Conservation (phyloP, 1,140 invertebrate genomes). For the Hetaerina americana region DNA sequence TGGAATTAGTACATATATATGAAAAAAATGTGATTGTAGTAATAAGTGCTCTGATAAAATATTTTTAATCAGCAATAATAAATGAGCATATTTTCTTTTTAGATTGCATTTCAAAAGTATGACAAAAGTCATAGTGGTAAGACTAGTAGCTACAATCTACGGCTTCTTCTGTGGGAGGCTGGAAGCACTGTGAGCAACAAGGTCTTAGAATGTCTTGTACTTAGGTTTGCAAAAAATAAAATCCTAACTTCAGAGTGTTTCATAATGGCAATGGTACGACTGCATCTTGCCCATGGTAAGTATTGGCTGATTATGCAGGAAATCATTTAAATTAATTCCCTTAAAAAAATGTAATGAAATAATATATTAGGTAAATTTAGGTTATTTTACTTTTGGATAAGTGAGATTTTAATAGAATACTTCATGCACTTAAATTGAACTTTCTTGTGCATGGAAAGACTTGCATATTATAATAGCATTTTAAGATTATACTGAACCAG, state of each 20-base stretch:
- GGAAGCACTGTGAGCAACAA: constrained; percentile 58
- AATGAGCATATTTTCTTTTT: constrained; percentile 17
- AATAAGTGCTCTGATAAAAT: too few species aligned
- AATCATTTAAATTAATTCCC: constrained; percentile 4
- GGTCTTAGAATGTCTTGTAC: constrained; percentile 55
- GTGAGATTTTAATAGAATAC: too few species aligned
- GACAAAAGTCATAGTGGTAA: constrained; percentile 38
- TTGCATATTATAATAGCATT: too few species aligned
- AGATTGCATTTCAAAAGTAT: constrained; percentile 46
- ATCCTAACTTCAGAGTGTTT: constrained; percentile 47
- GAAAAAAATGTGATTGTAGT: too few species aligned
- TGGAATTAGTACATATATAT: too few species aligned
- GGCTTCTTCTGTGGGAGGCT: constrained; percentile 50
- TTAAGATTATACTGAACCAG: too few species aligned
- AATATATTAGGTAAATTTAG: too few species aligned
- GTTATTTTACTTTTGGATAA: too few species aligned
- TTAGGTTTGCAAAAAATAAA: constrained; percentile 48
- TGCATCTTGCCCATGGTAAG: constrained; percentile 59
- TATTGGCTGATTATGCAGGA: neutral
- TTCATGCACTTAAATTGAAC: too few species aligned
- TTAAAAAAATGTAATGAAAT: too few species aligned
- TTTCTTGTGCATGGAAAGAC: too few species aligned
- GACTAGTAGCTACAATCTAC: constrained; percentile 48
- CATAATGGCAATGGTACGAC: constrained; percentile 50
- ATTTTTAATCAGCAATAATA: neutral